A percentile compares a stretch with the other conserved stretches of the same genome.
These are phyloP conservation scores for Campoletis raptor DNA, from an alignment of 2,888 invertebrate species.

Conservation along the genomic window DNA sequence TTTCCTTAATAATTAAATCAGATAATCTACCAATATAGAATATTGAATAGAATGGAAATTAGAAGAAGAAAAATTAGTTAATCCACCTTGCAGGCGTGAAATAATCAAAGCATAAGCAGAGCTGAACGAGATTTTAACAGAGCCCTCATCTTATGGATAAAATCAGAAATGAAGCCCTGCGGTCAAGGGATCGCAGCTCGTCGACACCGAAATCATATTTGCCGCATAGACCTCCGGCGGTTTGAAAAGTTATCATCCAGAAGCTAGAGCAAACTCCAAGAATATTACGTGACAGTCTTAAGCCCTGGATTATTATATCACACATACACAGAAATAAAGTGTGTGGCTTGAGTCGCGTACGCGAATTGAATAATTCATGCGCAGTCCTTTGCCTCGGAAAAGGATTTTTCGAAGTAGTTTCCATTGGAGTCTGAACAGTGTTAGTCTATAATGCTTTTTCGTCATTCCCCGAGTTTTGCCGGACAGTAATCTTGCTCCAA, in stretches of 20 bases:
- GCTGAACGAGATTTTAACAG: not conserved
- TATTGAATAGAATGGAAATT: not conserved
- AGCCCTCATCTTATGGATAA: conserved; percentile 14
- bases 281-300: conserved; percentile 41
- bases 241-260: conserved; percentile 34
- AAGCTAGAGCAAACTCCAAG: conserved; percentile 11
- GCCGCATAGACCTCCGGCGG: conserved; percentile 3
- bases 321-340: conserved; percentile 30
- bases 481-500: conserved; percentile 16
- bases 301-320: conserved; percentile 54
- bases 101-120: conserved; percentile 19
- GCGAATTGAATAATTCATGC: conserved; percentile 71
- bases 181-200: conserved; percentile 12
- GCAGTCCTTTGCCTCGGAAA: conserved; percentile 53
- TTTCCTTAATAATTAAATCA: no score
- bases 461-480: conserved; percentile 11
- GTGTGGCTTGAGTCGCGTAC: conserved; percentile 37
- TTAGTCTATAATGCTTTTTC: conserved; percentile 29
- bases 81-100: not conserved
- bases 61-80: not conserved
- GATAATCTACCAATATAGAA: no score
- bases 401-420: conserved; percentile 59
- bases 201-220: conserved; percentile 32
- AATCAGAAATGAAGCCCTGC: conserved; percentile 35
- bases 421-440: conserved; percentile 4